Evolutionary conservation across 2,113 vertebrate genomes (phyloP).

Genomic region (Chloropsis cyanopogon): DNA sequence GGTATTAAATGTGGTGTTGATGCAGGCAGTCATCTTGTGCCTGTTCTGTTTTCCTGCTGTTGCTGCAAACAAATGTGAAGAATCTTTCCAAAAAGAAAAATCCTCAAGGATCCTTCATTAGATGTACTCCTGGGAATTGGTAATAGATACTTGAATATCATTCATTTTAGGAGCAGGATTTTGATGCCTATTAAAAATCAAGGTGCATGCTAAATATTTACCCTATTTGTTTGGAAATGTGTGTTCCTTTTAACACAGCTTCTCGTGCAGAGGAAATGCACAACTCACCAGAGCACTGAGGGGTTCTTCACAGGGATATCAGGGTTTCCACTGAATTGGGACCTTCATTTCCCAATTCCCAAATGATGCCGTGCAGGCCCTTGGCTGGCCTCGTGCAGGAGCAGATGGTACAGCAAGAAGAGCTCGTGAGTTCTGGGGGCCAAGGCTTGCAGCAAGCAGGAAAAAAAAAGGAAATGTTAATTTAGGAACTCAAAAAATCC

Average conservation of each 20-base stretch:
- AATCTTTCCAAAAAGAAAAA: slow-evolving; percentile 30
- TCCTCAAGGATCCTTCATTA: slow-evolving; percentile 59
- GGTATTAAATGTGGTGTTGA: background rate
- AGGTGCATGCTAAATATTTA: slow-evolving; percentile 26
- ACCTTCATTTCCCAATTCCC: background rate
- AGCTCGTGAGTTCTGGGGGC: background rate
- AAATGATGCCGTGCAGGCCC: background rate
- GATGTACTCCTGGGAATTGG: slow-evolving; percentile 38
- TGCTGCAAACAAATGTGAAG: slow-evolving; percentile 26
- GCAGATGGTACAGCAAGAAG: slow-evolving; percentile 39
- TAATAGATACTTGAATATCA: slow-evolving; percentile 53
- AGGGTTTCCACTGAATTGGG: background rate
- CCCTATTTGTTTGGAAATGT: slow-evolving; percentile 13
- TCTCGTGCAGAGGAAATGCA: background rate
- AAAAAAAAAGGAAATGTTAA: background rate
- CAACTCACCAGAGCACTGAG: background rate
- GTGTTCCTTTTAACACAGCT: background rate
- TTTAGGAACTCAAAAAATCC: slow-evolving; percentile 55
- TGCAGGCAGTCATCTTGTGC: background rate
- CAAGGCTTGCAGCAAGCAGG: slow-evolving; percentile 5
- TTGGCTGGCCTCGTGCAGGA: slow-evolving; percentile 15
- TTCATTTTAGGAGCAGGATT: slow-evolving; percentile 57
- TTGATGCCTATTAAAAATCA: slow-evolving; percentile 49
- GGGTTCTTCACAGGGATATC: background rate
- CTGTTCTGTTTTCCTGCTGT: slow-evolving; percentile 28